Evolutionary conservation across 2,797 vertebrate species (phyloP).

Genomic region (Cyclopterus lumpus): DNA sequence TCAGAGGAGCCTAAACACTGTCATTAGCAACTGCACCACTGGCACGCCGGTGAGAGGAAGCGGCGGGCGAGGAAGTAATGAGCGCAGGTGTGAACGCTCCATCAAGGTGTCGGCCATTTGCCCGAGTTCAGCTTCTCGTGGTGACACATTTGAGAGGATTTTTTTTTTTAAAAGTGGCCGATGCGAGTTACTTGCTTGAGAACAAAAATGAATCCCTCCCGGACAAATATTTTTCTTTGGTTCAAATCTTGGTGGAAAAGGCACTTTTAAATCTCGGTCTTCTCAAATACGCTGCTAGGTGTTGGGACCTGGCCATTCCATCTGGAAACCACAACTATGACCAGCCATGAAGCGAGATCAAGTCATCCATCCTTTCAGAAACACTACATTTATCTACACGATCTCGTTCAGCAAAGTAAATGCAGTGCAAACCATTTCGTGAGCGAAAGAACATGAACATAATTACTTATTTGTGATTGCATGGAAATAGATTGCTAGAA

Average conservation of each 20-base stretch:
- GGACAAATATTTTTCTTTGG: background rate
- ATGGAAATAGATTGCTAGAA: background rate
- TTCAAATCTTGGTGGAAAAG: background rate
- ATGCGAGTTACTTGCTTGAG: background rate
- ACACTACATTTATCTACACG: background rate
- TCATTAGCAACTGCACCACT: slow-evolving; percentile 20
- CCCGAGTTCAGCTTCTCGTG: background rate
- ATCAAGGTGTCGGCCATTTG: slow-evolving; percentile 20
- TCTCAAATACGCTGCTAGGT: background rate
- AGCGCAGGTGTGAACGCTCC: slow-evolving; percentile 36
- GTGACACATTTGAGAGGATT: background rate
- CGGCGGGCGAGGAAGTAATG: background rate
- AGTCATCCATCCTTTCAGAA: background rate
- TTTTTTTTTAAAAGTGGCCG: background rate
- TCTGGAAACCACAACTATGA: background rate
- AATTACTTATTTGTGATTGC: background rate
- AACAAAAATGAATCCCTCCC: background rate
- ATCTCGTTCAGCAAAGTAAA: background rate
- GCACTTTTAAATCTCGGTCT: background rate
- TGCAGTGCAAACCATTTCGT: background rate
- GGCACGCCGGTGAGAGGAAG: slow-evolving; percentile 38
- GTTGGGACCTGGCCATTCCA: background rate
- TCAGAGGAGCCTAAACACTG: slow-evolving; percentile 50
- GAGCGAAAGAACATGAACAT: background rate
- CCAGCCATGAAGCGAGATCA: background rate